Evolutionary conservation across 2,888 invertebrate species (phyloP).

Genomic region (Muschampia plurimacula): DNA sequence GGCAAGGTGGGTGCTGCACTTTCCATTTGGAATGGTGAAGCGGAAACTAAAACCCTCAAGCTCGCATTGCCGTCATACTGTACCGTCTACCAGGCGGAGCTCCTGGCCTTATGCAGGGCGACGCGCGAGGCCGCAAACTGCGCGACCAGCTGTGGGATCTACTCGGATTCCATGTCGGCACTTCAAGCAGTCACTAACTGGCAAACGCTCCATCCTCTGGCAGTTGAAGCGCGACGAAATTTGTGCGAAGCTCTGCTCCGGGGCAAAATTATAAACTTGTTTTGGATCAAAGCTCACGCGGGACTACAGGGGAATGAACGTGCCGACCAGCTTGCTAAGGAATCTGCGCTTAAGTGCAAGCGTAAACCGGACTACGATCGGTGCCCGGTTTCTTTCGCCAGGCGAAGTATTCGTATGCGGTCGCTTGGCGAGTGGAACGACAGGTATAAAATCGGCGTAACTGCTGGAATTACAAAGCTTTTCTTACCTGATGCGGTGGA

Average conservation of each 20-base stretch:
- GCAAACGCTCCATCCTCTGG: background rate
- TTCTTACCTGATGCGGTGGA: too few species aligned
- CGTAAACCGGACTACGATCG: too few species aligned
- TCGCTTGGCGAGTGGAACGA: too few species aligned
- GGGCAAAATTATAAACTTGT: background rate
- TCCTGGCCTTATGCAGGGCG: background rate
- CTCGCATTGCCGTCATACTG: background rate
- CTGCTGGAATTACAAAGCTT: too few species aligned
- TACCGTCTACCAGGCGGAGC: background rate
- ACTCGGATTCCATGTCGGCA: background rate
- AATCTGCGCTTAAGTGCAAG: too few species aligned
- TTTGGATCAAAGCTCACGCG: background rate
- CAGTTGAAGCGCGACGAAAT: background rate
- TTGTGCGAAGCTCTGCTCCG: background rate
- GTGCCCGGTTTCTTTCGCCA: too few species aligned
- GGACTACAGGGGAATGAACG: background rate
- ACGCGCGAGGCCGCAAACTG: too few species aligned
- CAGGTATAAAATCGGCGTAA: too few species aligned
- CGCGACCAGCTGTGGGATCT: background rate
- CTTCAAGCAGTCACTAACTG: background rate
- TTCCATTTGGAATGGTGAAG: background rate
- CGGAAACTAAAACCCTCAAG: background rate
- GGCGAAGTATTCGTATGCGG: too few species aligned
- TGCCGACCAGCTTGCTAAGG: too few species aligned
- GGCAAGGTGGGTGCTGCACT: background rate